These are phyloP conservation scores for Drosophila tanythrix DNA, from an alignment of 2,888 invertebrate genomes.

Conservation along the genomic window DNA sequence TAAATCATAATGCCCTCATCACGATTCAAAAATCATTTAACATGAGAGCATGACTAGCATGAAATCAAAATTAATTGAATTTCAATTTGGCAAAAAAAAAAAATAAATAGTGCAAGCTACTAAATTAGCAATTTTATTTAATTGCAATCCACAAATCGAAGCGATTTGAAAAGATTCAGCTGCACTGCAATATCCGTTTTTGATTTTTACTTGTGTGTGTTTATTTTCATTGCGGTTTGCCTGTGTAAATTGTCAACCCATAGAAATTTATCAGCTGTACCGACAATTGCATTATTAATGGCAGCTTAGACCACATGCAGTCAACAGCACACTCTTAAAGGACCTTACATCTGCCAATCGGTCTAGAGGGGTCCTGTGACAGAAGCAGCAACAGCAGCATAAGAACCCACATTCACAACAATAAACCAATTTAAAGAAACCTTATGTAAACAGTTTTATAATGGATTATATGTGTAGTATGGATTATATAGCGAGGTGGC, in stretches of 20 bases:
- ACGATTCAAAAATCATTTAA: conserved; percentile 37
- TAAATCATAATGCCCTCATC: conserved; percentile 30
- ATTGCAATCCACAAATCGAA: conserved; percentile 16
- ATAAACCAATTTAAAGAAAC: conserved; percentile 80
- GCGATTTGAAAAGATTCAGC: conserved; percentile 5
- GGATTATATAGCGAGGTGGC: conserved; percentile 10
- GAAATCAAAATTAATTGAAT: conserved; percentile 37
- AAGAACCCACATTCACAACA: conserved; percentile 49
- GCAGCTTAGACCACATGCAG: conserved; percentile 63
- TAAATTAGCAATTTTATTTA: conserved; percentile 25
- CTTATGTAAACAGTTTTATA: conserved; percentile 75
- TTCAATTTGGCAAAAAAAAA: conserved; percentile 9
- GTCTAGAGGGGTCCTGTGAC: background rate
- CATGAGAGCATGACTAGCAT: conserved; percentile 20
- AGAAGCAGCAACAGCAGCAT: conserved; percentile 9
- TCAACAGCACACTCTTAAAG: conserved; percentile 26
- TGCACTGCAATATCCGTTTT: background rate
- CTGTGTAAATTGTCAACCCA: conserved; percentile 66
- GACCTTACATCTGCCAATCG: conserved; percentile 28
- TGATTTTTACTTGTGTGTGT: conserved; percentile 8
- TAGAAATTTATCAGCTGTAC: conserved; percentile 70
- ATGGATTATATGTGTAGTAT: conserved; percentile 65
- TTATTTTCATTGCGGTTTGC: conserved; percentile 56
- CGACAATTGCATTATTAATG: conserved; percentile 75
- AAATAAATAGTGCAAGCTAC: background rate